Base-by-base conservation (phyloP, 30 jellyfish, hydroid and myxozoan species). In the Aurelia aurita complex sp. Pacific region DNA sequence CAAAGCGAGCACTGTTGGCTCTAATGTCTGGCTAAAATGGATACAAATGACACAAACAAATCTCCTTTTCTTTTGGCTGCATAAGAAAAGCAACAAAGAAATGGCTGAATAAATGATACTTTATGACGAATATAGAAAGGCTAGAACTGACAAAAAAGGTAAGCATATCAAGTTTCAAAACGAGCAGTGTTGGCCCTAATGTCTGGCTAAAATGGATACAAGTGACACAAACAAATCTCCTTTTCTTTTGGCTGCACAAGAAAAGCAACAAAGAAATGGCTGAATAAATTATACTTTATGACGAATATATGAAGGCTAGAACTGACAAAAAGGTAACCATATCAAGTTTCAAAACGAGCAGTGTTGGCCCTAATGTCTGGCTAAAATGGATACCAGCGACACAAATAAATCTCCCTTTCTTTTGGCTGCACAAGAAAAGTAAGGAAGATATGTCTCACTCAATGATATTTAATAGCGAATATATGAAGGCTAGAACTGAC, bases 41-140 rank as follows among this genome's bases (percentile, higher is more conserved):
- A 23, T 23, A 23, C 29, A 23, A 94, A 55, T 5, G 98, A 94
- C 15, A 94, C 68, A 33, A 83, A 38, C 63, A 94, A 75, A 10
- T 77, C 85, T 35, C 98, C 98, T 10, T 83, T 72, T 18, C 95
- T 43, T 79, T 67, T 53, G 23, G 81, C 98, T 94, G 52, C 33
- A 83, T 65, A 12, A 74, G 17, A 23, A 23, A 17, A 53, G 23
- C 1, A n/a, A 74, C 18, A 62, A 15, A 35, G 33, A 15, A 3
- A 57, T 36, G 36, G 5, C 11, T 29, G 34, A 63, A 12, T 6
- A 10, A 13, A 63, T 29, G 36, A 18, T 63, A 63, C 36, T 18
- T 10, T n/a, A 13, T 3, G 10, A 63, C 36, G 32, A 60, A 0
- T 19, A 60, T 38, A 38, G 3, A 38, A 3, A 38, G 50, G 50